phyloP scores from a whole-genome alignment of 2,888 invertebrate genomes.

The Calameuta filiformis region DNA sequence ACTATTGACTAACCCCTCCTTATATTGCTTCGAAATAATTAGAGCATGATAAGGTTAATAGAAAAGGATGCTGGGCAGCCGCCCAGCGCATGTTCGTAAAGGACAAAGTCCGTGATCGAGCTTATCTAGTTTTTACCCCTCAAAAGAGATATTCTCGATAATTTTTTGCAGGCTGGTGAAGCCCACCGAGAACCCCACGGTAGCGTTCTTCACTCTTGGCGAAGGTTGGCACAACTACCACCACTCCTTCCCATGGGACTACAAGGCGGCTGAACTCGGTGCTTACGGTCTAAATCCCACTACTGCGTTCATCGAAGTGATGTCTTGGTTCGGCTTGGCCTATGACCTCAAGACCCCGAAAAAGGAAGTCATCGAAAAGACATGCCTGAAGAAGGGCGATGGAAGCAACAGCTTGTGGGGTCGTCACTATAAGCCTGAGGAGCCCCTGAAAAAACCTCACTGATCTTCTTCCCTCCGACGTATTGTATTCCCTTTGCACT shows the following conservation, averaged over 20 bases:
- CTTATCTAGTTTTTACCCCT: too few relatives aligned
- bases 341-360: conserved; percentile 55
- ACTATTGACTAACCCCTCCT: too few relatives aligned
- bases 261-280: conserved; percentile 57
- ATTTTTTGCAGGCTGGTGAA: conserved; percentile 44
- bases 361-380: conserved; percentile 43
- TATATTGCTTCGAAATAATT: too few relatives aligned
- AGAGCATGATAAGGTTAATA: too few relatives aligned
- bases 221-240: conserved; percentile 77
- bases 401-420: conserved; percentile 54
- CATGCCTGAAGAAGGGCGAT: conserved; percentile 52
- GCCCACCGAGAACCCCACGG: conserved; percentile 67
- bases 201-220: conserved; percentile 67
- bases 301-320: conserved; percentile 55
- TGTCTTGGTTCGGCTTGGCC: conserved; percentile 56
- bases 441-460: too few relatives aligned
- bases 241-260: conserved; percentile 72
- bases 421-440: conserved; percentile 29
- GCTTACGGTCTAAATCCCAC: conserved; percentile 51
- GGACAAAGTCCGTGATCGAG: too few relatives aligned
- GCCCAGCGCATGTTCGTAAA: too few relatives aligned
- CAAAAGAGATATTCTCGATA: not conserved
- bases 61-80: too few relatives aligned
- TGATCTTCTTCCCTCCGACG: too few relatives aligned
- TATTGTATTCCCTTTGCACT: too few relatives aligned